A percentile compares a stretch with the other conserved stretches of the same genome.
These are phyloP conservation scores for Musca domestica DNA, from an alignment of 1,140 invertebrate species.

Conservation along the genomic window DNA sequence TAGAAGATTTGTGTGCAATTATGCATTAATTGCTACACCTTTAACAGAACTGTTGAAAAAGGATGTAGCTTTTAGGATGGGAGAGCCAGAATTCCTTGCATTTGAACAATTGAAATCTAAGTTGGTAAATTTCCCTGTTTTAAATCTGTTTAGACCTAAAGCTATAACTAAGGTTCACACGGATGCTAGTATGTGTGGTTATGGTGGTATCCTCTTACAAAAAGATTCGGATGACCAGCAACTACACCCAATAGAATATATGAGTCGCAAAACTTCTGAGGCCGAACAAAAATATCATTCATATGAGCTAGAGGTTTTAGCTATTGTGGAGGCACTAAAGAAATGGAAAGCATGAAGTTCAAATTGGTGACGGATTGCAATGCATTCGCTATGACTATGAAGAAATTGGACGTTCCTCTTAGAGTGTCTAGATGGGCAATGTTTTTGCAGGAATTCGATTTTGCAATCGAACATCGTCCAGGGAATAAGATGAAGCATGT, in stretches of 20 bases:
- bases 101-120: constrained; percentile 26
- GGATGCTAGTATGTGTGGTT: too few relatives aligned
- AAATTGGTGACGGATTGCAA: constrained; percentile 47
- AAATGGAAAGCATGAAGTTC: constrained; percentile 40
- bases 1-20: constrained; percentile 36
- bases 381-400: constrained; percentile 25
- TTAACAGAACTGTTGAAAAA: too few relatives aligned
- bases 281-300: constrained; percentile 36
- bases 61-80: too few relatives aligned
- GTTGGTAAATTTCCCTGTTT: not conserved
- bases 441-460: constrained; percentile 29
- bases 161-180: too few relatives aligned
- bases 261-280: constrained; percentile 32
- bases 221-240: constrained; percentile 13
- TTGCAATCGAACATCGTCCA: constrained; percentile 28
- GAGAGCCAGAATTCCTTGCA: constrained; percentile 12
- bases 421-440: constrained; percentile 28
- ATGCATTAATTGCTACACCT: too few relatives aligned
- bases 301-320: constrained; percentile 38
- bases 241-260: constrained; percentile 22
- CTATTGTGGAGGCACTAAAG: constrained; percentile 24
- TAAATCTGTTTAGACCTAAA: not conserved
- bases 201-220: too few relatives aligned
- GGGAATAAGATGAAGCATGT: constrained; percentile 27
- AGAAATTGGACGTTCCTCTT: constrained; percentile 24